Conservation (phyloP, 2,113 vertebrate genomes). For the Proterorhinus semilunaris region DNA sequence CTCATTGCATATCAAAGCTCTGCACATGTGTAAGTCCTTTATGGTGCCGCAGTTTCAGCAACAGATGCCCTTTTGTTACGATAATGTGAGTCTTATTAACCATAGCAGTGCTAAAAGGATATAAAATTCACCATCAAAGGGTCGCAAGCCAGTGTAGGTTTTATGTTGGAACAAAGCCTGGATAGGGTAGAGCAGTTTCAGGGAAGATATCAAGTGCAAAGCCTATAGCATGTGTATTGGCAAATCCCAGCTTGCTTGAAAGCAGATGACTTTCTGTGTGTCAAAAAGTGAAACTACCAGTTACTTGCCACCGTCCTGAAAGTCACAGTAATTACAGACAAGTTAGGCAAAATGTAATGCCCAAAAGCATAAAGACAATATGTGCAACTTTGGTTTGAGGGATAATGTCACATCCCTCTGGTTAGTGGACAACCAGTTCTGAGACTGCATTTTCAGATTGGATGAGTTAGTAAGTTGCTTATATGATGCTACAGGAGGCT, state of each 20-base stretch:
- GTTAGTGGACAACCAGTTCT: not conserved
- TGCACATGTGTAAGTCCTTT: slow-evolving; percentile 17
- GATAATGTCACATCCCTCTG: too few relatives aligned
- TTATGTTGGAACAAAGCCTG: not conserved
- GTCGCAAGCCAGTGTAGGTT: not conserved
- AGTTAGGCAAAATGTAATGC: too few relatives aligned
- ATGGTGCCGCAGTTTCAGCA: not conserved
- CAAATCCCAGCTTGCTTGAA: not conserved
- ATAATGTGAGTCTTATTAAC: slow-evolving; percentile 1
- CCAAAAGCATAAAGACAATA: too few relatives aligned
- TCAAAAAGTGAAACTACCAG: too few relatives aligned
- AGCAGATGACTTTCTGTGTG: not conserved
- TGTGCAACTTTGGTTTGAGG: not conserved
- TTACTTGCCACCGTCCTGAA: too few relatives aligned
- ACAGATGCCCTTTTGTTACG: slow-evolving; percentile 4
- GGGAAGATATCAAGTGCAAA: not conserved
- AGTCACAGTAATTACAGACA: too few relatives aligned
- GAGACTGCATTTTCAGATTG: not conserved
- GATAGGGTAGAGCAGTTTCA: not conserved
- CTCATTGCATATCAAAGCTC: slow-evolving; percentile 21
- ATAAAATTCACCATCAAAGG: not conserved
- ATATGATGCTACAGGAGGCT: not conserved
- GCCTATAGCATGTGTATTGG: not conserved
- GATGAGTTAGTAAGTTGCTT: not conserved
- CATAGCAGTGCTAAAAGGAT: not conserved